Evolutionary conservation across 2,113 vertebrate genomes (phyloP), one percentile per base, ranked within the genome.

Genomic region (Anoplopoma fimbria): DNA sequence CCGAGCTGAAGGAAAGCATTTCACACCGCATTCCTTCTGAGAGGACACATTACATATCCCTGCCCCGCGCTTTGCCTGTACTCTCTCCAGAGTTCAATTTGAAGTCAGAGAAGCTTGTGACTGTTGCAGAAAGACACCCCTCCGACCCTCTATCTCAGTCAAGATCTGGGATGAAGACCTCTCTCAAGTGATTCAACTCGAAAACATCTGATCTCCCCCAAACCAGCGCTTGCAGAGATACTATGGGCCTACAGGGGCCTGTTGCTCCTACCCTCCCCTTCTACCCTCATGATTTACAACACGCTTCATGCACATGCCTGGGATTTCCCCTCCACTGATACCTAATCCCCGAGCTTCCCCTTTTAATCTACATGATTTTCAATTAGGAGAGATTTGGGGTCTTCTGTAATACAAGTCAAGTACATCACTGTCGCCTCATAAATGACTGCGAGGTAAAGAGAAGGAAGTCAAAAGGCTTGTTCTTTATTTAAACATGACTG

Each of bases 341-440:
- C 75, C 1, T 72, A 85, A 90, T 86, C 85, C 88, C 81, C 0
- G 21, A 79, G 68, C 69, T 86, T 87, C 79, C 72, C 70, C 79
- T 72, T 84, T 53, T 81, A 90, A 90, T 85, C 83, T 87, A 76
- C 82, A 65, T 85, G 81, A 93, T 91, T 89, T 58, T 93, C 86
- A 94, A 94, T 93, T 91, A 92, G 85, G 82, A 83, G 67, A 86
- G 90, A 93, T 85, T 77, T 81, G 82, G 79, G 60, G 61, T 75
- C 80, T 84, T 72, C 72, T 73, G 81, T 82, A 88, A 84, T 65
- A 82, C 75, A 86, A 90, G 83, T 84, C 65, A 84, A 88, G 88
- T 91, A 86, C 84, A 93, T 94, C 90, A 87, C 79, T 9, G 82
- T 87, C 25, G 36, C 81, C 89, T 89, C 77, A 75, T 89, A 92